phyloP scores from a whole-genome alignment of 2,888 invertebrate species.

The Beris morrisii region DNA sequence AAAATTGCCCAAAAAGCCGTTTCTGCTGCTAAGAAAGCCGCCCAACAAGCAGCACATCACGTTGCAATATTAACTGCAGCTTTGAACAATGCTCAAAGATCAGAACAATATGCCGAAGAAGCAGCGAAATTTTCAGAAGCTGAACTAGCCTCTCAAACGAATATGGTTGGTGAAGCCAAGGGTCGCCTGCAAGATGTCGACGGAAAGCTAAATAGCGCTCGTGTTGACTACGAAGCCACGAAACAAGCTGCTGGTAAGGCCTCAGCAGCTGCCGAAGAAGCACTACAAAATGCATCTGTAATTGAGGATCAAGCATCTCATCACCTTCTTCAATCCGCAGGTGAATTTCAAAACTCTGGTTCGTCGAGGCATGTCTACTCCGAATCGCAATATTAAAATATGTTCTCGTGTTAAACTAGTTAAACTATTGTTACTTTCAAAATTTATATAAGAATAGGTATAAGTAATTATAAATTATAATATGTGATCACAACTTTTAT shows the following conservation, averaged over 20 bases:
- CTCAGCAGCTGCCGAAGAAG: constrained; percentile 65
- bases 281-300: constrained; percentile 70
- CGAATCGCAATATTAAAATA: no score
- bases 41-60: constrained; percentile 70
- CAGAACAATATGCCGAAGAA: constrained; percentile 67
- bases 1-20: constrained; percentile 71
- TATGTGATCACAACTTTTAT: no score
- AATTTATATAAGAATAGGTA: no score
- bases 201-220: constrained; percentile 66
- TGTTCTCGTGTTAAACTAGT: background rate
- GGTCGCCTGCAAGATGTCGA: constrained; percentile 65
- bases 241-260: constrained; percentile 69
- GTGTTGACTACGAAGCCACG: constrained; percentile 71
- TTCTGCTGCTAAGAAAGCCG: constrained; percentile 65
- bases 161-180: constrained; percentile 73
- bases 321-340: constrained; percentile 1
- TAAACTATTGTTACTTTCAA: background rate
- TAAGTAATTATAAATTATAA: no score
- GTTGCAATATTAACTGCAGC: constrained; percentile 68
- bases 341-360: no score
- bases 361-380: no score
- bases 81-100: constrained; percentile 66
- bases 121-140: constrained; percentile 71
- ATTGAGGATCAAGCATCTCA: constrained; percentile 69
- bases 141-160: constrained; percentile 70